phyloP scores from a whole-genome alignment of 1,140 invertebrate species.

The Helicorthomorpha holstii region DNA sequence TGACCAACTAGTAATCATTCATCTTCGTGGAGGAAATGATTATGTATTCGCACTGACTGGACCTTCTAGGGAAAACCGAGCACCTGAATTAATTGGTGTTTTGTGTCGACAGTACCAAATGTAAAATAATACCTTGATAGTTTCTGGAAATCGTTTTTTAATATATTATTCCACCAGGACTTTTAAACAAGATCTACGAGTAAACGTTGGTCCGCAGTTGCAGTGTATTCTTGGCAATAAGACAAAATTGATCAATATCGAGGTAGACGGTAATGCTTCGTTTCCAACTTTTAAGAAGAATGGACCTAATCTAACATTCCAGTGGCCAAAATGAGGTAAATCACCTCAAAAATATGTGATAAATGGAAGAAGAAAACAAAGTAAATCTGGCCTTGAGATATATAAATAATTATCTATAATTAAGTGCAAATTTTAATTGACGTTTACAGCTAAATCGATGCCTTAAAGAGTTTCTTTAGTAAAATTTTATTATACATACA shows the following conservation, averaged over 20 bases:
- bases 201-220: constrained; percentile 41
- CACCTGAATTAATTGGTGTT: constrained; percentile 74
- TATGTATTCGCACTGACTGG: constrained; percentile 55
- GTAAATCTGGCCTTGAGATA: no score
- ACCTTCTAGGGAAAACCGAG: constrained; percentile 27
- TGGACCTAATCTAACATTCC: constrained; percentile 19
- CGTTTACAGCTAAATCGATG: no score
- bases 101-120: constrained; percentile 29
- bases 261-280: constrained; percentile 36
- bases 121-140: constrained; percentile 16
- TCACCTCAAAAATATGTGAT: no score
- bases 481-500: no score
- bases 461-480: no score
- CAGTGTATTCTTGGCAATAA: constrained; percentile 58
- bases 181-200: constrained; percentile 38
- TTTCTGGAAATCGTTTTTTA: background rate
- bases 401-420: no score
- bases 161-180: constrained; percentile 25
- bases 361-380: no score
- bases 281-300: constrained; percentile 41
- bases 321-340: no score
- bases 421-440: no score
- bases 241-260: constrained; percentile 38
- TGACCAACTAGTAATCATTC: constrained; percentile 79
- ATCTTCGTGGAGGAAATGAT: constrained; percentile 74